phyloP scores from a whole-genome alignment of 1,140 invertebrate genomes.

The Cherax destructor region DNA sequence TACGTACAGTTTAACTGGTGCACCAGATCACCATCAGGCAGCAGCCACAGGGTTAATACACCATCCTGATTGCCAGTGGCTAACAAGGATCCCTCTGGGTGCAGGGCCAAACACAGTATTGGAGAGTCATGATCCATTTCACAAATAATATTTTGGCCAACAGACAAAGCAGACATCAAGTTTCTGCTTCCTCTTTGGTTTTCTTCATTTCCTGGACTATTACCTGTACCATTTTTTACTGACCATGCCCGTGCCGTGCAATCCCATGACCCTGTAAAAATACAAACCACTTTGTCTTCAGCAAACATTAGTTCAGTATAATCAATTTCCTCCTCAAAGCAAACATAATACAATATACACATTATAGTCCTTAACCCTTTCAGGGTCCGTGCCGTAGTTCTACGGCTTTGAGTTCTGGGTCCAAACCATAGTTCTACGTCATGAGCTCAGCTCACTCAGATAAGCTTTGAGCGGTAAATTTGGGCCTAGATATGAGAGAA shows the following conservation, averaged over 20 bases:
- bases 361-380: too few species aligned
- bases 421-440: too few species aligned
- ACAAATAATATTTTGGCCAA: conserved; percentile 32
- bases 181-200: neutral
- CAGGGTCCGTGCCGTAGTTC: too few species aligned
- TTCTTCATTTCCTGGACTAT: neutral
- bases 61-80: conserved; percentile 51
- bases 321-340: too few species aligned
- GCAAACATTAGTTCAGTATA: too few species aligned
- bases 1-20: conserved; percentile 39
- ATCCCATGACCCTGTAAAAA: conserved; percentile 45
- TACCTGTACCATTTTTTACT: neutral
- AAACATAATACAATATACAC: too few species aligned
- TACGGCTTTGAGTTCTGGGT: too few species aligned
- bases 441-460: too few species aligned
- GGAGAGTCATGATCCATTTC: conserved; percentile 60
- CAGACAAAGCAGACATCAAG: neutral
- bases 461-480: too few species aligned
- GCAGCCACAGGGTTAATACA: conserved; percentile 13
- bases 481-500: too few species aligned
- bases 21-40: conserved; percentile 7
- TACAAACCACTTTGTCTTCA: too few species aligned
- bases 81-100: conserved; percentile 22
- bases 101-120: conserved; percentile 45
- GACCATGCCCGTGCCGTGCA: conserved; percentile 40